phyloP scores from a whole-genome alignment of 2,797 vertebrate species.

The Myotis daubentonii region DNA sequence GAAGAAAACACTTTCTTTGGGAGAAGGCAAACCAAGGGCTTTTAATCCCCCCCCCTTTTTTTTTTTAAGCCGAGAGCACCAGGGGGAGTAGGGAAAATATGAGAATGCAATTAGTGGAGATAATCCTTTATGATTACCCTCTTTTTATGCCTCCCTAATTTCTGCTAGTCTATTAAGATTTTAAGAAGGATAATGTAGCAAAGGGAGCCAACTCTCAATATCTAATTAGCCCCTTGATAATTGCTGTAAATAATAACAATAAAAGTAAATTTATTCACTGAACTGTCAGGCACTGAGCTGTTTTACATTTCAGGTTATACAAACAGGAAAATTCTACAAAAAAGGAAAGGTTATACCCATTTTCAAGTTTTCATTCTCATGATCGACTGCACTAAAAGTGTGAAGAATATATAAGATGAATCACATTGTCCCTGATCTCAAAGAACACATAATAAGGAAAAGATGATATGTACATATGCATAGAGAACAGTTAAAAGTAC shows the following conservation, averaged over 20 bases:
- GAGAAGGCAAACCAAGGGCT: neutral
- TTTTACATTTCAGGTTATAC: neutral
- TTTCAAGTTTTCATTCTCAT: neutral
- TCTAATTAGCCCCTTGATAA: neutral
- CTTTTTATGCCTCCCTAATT: neutral
- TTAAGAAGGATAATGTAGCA: neutral
- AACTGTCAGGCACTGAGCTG: neutral
- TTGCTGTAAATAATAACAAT: neutral
- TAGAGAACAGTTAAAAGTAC: neutral
- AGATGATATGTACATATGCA: neutral
- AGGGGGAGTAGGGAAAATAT: neutral
- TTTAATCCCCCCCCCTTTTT: neutral
- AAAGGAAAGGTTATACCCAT: neutral
- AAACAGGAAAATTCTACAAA: neutral
- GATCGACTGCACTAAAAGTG: neutral
- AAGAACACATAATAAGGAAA: neutral
- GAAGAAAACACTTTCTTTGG: neutral
- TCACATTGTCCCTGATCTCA: neutral
- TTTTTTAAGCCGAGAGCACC: neutral
- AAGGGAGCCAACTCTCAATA: neutral
- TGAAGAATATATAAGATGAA: neutral
- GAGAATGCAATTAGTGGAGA: neutral
- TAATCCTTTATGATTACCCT: neutral
- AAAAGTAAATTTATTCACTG: neutral
- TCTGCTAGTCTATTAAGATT: neutral